Percentiles rank a stretch among this genome's conserved stretches.
Evolutionary conservation across 2,888 invertebrate genomes (phyloP).

Genomic region (Horisme vitalbata): DNA sequence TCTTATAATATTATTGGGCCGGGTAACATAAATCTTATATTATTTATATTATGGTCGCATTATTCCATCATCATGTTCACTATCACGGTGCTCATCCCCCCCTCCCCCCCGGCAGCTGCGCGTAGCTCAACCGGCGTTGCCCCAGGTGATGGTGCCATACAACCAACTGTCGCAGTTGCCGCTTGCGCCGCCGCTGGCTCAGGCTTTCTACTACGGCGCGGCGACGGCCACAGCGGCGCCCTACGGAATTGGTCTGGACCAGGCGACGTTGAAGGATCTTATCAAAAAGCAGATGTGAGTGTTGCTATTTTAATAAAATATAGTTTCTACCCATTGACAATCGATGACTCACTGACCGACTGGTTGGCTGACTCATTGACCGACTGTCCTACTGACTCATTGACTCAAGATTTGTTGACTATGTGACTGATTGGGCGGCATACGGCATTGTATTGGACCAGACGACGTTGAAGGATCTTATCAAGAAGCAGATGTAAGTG

Average conservation of each 20-base stretch:
- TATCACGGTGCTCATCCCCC: conserved; percentile 23
- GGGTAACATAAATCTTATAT: too few relatives aligned
- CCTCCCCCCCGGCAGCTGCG: conserved; percentile 50
- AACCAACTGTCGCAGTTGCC: conserved; percentile 45
- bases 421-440: too few relatives aligned
- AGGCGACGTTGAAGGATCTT: conserved; percentile 88
- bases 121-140: conserved; percentile 58
- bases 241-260: conserved; percentile 82
- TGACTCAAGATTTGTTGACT: too few relatives aligned
- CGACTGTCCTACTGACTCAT: too few relatives aligned
- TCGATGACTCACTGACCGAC: too few relatives aligned
- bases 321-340: too few relatives aligned
- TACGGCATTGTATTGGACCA: conserved; percentile 83
- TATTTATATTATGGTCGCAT: too few relatives aligned
- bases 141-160: conserved; percentile 71
- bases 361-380: too few relatives aligned
- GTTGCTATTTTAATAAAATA: too few relatives aligned
- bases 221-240: conserved; percentile 66
- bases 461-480: conserved; percentile 89
- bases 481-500: conserved; percentile 95
- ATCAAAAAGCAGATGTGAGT: conserved; percentile 96
- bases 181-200: conserved; percentile 57
- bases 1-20: too few relatives aligned
- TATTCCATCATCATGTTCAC: conserved; percentile 10
- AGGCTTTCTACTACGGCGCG: conserved; percentile 85